A percentile compares a stretch with the other conserved stretches of the same genome.
These are phyloP conservation scores for Brienomyrus brachyistius DNA, from an alignment of 2,113 vertebrate species.

Conservation along the genomic window DNA sequence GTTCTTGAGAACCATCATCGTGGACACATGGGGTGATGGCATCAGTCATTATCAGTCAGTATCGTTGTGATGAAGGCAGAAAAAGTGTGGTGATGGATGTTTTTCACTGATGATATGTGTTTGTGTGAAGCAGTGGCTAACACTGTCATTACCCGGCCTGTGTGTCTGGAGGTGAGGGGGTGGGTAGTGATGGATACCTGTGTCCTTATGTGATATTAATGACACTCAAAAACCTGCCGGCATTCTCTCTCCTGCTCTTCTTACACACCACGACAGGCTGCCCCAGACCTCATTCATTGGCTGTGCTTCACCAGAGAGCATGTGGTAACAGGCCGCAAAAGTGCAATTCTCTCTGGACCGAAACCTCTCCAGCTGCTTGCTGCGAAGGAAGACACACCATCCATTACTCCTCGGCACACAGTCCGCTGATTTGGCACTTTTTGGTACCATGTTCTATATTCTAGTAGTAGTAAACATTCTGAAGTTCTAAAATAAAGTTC, in stretches of 20 bases:
- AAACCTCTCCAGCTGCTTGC: slow-evolving; percentile 18
- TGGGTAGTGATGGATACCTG: neutral
- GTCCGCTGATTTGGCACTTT: slow-evolving; percentile 41
- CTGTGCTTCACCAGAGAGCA: neutral
- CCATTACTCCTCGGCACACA: slow-evolving; percentile 21
- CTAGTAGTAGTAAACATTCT: neutral
- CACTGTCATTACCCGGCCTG: neutral
- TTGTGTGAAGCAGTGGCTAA: neutral
- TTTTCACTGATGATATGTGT: slow-evolving; percentile 16
- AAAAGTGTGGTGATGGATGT: slow-evolving; percentile 46
- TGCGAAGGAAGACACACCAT: slow-evolving; percentile 32
- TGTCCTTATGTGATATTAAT: neutral
- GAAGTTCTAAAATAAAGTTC: slow-evolving; percentile 10
- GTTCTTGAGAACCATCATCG: neutral
- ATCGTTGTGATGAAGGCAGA: slow-evolving; percentile 40
- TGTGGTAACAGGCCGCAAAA: neutral
- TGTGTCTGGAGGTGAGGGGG: neutral
- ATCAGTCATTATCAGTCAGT: slow-evolving; percentile 47
- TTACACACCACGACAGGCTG: neutral
- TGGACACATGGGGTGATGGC: slow-evolving; percentile 33
- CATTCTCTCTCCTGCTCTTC: neutral
- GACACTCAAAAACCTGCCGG: neutral
- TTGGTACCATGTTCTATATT: slow-evolving; percentile 27
- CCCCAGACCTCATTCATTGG: neutral
- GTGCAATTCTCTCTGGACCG: slow-evolving; percentile 22